Percentiles rank a stretch among this genome's conserved stretches.
phyloP scores from a whole-genome alignment of 2,888 invertebrate genomes.

The Dasysyrphus albostriatus region DNA sequence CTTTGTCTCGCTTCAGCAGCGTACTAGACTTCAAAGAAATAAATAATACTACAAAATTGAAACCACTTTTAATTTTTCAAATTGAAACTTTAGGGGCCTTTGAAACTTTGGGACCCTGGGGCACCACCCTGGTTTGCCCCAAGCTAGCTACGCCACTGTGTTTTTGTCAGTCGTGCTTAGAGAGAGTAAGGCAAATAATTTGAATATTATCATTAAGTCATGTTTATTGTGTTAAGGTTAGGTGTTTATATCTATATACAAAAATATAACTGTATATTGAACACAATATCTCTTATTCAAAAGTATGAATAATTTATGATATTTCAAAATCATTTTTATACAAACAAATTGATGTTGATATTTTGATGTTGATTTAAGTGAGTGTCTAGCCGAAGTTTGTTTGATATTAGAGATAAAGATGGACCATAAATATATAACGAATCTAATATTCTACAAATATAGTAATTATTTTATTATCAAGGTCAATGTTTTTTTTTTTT shows the following conservation, averaged over 20 bases:
- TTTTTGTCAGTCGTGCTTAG: not conserved
- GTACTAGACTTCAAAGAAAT: too few relatives aligned
- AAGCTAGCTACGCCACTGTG: too few relatives aligned
- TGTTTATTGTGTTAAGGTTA: not conserved
- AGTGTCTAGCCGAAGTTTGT: constrained; percentile 6
- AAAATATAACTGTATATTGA: not conserved
- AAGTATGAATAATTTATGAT: constrained; percentile 8
- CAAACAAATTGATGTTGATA: not conserved
- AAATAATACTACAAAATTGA: too few relatives aligned
- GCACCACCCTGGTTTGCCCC: too few relatives aligned
- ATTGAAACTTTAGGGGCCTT: too few relatives aligned
- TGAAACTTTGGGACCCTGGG: too few relatives aligned
- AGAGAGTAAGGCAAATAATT: not conserved
- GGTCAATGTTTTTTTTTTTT: not conserved
- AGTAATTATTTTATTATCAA: not conserved
- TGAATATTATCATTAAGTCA: constrained; percentile 13
- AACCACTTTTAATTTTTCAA: too few relatives aligned
- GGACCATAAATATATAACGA: not conserved
- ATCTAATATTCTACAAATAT: not conserved
- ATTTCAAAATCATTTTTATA: not conserved
- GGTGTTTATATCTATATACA: not conserved
- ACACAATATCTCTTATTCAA: not conserved
- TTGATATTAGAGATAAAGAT: not conserved
- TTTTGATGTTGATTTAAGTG: not conserved
- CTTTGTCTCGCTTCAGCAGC: too few relatives aligned